phyloP scores from a whole-genome alignment of 2,113 vertebrate genomes.

The Pitta sordida region DNA sequence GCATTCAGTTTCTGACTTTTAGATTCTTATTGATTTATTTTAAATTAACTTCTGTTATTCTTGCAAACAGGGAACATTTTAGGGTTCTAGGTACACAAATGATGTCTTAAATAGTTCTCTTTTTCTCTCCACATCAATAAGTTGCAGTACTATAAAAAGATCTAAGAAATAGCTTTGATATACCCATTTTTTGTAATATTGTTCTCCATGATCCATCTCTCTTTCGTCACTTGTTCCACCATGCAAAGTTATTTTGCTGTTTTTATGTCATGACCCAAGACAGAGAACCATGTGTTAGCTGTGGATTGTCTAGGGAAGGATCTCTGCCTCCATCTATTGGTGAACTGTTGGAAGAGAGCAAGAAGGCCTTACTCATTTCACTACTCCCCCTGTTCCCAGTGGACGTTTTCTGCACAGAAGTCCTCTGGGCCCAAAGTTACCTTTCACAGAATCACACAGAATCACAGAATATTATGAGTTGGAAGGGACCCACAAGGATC shows the following conservation, averaged over 20 bases:
- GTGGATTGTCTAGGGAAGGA: not conserved
- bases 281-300: not conserved
- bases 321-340: conserved; percentile 16
- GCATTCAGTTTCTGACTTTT: not conserved
- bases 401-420: not conserved
- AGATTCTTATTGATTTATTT: no score
- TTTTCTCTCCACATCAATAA: not conserved
- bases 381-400: not conserved
- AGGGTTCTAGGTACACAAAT: not conserved
- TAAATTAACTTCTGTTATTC: not conserved
- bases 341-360: not conserved
- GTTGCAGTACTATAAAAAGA: not conserved
- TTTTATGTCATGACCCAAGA: not conserved
- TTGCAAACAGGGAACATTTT: not conserved
- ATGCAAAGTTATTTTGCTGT: not conserved
- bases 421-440: not conserved
- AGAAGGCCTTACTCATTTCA: not conserved
- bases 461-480: no score
- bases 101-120: not conserved
- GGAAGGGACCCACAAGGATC: no score
- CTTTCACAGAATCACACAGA: no score
- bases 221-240: not conserved
- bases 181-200: not conserved
- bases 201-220: not conserved
- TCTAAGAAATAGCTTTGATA: not conserved